Conservation (phyloP, 2,113 vertebrate genomes). For the Cavia aperea region DNA sequence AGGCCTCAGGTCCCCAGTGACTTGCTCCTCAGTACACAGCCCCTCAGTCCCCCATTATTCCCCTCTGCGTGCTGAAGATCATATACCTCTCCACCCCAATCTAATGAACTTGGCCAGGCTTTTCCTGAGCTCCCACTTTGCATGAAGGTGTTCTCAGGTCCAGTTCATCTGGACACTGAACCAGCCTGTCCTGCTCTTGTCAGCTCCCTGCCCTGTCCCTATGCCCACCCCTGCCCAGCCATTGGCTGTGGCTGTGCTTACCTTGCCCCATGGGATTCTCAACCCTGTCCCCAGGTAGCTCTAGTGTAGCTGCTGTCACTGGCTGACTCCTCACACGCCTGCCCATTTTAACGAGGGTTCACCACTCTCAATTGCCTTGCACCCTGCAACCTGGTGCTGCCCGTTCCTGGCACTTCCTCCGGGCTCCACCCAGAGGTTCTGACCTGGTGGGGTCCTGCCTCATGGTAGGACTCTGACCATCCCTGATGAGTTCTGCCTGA, state of each 20-base stretch:
- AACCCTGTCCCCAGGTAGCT: not conserved
- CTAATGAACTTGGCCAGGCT: not conserved
- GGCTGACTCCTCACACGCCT: not conserved
- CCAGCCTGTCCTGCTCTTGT: not conserved
- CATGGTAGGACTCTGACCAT: not conserved
- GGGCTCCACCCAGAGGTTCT: not conserved
- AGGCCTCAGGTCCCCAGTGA: not conserved
- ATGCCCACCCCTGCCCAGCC: not conserved
- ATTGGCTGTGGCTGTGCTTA: too few species aligned
- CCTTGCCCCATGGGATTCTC: too few species aligned
- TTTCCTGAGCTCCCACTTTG: not conserved
- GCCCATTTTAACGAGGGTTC: not conserved
- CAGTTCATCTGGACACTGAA: too few species aligned
- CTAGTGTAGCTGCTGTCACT: too few species aligned
- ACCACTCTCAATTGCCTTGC: not conserved
- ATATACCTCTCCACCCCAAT: not conserved
- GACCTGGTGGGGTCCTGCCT: not conserved
- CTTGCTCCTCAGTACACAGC: not conserved
- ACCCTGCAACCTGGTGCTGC: not conserved
- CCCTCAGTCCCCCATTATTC: not conserved
- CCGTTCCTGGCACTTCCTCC: not conserved
- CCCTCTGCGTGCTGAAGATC: not conserved
- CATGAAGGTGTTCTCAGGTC: fast-evolving
- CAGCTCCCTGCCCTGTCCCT: too few species aligned
- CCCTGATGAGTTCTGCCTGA: not conserved